Conservation (phyloP, 2,888 invertebrate species). For the Scrobipalpa costella region DNA sequence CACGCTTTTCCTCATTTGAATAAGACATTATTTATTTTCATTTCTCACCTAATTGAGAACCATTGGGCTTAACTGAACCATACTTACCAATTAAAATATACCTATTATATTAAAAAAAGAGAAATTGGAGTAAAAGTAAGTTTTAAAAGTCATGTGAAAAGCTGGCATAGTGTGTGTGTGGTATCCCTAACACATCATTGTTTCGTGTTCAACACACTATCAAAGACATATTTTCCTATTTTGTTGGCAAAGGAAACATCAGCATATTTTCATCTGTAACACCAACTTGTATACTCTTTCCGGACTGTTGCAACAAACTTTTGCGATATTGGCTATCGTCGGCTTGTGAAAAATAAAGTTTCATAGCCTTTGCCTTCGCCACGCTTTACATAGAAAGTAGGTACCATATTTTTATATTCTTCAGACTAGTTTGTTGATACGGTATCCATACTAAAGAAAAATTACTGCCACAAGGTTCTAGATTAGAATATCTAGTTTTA, state of each 20-base stretch:
- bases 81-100: too few relatives aligned
- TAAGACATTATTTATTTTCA: too few relatives aligned
- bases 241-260: not conserved
- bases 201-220: constrained; percentile 1
- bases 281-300: not conserved
- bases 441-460: too few relatives aligned
- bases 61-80: too few relatives aligned
- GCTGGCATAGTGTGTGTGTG: too few relatives aligned
- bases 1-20: not conserved
- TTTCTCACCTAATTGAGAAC: too few relatives aligned
- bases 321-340: constrained; percentile 6
- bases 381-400: constrained; percentile 1
- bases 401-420: not conserved
- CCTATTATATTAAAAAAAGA: too few relatives aligned
- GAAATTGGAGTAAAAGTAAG: too few relatives aligned
- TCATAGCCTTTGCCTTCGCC: constrained; percentile 6
- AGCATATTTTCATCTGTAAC: not conserved
- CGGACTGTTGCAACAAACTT: constrained; percentile 1
- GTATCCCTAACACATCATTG: too few relatives aligned
- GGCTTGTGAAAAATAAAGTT: constrained; percentile 6
- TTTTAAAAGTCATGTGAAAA: too few relatives aligned
- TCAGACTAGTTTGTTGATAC: not conserved
- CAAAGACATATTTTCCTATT: not conserved
- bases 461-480: too few relatives aligned
- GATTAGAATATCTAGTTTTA: too few relatives aligned